Conservation (phyloP, 2,113 vertebrate genomes). For the Cnemophilus loriae region DNA sequence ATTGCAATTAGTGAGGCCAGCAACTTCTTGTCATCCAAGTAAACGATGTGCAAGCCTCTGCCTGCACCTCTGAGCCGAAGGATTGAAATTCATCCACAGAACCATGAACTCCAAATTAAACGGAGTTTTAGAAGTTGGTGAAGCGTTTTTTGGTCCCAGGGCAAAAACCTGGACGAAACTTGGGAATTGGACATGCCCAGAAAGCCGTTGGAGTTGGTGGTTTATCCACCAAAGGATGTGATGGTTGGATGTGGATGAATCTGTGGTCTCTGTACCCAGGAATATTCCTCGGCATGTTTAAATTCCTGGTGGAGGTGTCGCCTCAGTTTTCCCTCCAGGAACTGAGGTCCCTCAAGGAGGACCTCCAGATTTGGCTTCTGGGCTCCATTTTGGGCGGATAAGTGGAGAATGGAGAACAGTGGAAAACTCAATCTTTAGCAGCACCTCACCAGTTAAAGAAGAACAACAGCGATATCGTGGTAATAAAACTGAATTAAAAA, state of each 20-base stretch:
- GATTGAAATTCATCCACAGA: not conserved
- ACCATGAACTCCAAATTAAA: not conserved
- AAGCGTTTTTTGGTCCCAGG: not conserved
- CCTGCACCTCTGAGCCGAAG: rapidly evolving
- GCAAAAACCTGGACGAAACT: not conserved
- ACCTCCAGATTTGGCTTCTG: not conserved
- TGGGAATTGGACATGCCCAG: not conserved
- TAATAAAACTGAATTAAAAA: not conserved
- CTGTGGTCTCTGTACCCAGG: not conserved
- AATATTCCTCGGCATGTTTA: rapidly evolving
- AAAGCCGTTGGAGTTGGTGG: not conserved
- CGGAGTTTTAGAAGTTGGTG: not conserved
- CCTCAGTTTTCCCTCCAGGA: not conserved
- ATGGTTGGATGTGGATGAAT: not conserved
- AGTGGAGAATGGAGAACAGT: not conserved
- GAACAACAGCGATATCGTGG: rapidly evolving
- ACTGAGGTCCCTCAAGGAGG: not conserved
- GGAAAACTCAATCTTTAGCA: not conserved
- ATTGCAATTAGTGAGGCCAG: not conserved
- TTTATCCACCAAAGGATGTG: not conserved
- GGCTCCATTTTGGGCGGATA: not conserved
- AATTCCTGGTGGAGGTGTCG: not conserved
- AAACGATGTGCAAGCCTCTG: not conserved
- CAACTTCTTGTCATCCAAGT: not conserved
- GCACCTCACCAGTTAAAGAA: not conserved